Evolutionary conservation across 2,888 invertebrate genomes (phyloP).

Genomic region (Meteorus colon): DNA sequence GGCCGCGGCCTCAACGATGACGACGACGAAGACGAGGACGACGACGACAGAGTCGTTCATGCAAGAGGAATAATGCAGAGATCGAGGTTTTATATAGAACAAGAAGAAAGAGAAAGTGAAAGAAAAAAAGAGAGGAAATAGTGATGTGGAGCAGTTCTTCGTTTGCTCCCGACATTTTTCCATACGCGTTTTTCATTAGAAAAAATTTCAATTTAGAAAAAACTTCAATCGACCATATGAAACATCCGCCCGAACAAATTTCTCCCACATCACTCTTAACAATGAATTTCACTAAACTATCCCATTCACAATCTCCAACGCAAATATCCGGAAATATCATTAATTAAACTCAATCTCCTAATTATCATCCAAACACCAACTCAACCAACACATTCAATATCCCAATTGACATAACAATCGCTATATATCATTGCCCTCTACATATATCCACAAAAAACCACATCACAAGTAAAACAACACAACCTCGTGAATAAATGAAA

Average conservation of each 20-base stretch:
- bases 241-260: no score
- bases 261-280: no score
- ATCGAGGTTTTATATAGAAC: background rate
- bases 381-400: background rate
- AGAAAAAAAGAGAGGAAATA: conserved; percentile 17
- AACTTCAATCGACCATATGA: no score
- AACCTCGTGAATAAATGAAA: background rate
- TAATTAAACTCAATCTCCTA: no score
- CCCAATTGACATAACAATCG: background rate
- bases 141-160: conserved; percentile 26
- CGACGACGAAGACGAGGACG: conserved; percentile 24
- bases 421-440: background rate
- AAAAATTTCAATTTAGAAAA: no score
- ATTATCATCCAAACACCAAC: background rate
- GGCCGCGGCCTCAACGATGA: conserved; percentile 42
- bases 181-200: no score
- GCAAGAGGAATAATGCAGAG: background rate
- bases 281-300: no score
- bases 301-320: no score
- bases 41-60: background rate
- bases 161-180: background rate
- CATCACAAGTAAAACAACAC: background rate
- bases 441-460: background rate
- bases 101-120: conserved; percentile 20
- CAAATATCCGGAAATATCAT: no score